Conservation (phyloP, 1,140 invertebrate species). For the Bombus huntii region DNA sequence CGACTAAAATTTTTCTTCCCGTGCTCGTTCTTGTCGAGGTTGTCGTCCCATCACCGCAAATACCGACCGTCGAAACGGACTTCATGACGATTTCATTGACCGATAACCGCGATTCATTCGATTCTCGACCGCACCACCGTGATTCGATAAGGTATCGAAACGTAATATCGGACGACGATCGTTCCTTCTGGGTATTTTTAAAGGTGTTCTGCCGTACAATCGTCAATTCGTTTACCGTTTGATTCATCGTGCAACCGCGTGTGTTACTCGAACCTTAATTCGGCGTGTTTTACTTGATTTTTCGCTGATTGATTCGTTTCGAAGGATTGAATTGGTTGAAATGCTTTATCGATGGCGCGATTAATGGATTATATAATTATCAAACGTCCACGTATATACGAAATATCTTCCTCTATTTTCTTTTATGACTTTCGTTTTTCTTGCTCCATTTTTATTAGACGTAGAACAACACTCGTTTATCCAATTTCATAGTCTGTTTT, state of each 20-base stretch:
- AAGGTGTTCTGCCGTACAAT: not conserved
- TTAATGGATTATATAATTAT: not conserved
- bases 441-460: not conserved
- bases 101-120: conserved; percentile 68
- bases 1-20: conserved; percentile 53
- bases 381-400: not conserved
- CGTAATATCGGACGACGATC: conserved; percentile 36
- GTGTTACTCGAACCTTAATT: not conserved
- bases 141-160: conserved; percentile 66
- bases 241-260: not conserved
- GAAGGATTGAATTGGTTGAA: not conserved
- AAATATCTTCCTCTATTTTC: not conserved
- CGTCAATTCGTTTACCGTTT: not conserved
- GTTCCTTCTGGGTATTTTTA: conserved; percentile 22
- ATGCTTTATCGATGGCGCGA: not conserved
- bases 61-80: conserved; percentile 56
- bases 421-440: not conserved
- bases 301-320: not conserved
- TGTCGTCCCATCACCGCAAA: conserved; percentile 54
- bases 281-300: conserved; percentile 8
- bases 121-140: conserved; percentile 59
- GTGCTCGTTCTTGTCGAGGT: not conserved
- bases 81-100: conserved; percentile 70
- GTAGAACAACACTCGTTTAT: not conserved
- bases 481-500: not conserved